phyloP scores from a whole-genome alignment of 37 sponge, comb jelly and placozoan species.

The Mnemiopsis leidyi region DNA sequence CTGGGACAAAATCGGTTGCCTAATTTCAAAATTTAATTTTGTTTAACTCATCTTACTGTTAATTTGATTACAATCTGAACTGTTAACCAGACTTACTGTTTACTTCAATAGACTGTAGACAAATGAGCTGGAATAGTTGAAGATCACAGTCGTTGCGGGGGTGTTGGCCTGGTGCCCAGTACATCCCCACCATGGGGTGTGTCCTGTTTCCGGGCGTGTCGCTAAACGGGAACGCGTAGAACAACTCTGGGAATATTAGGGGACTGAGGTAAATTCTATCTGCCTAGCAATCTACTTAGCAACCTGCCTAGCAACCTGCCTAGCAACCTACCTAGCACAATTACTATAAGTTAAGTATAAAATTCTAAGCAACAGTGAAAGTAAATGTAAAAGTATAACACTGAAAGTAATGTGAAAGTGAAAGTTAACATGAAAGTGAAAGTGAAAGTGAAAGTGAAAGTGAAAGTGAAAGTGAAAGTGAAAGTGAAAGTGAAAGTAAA shows the following conservation, averaged over 20 bases:
- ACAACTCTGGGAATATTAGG: constrained; percentile 39
- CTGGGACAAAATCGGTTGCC: too few species aligned
- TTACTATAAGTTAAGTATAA: too few species aligned
- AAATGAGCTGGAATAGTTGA: not conserved
- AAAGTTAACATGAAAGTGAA: not conserved
- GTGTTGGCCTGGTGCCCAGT: not conserved
- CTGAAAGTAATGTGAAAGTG: too few species aligned
- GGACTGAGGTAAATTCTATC: too few species aligned
- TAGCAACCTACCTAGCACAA: too few species aligned
- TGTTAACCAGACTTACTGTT: not conserved
- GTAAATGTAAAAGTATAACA: too few species aligned
- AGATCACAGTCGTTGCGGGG: constrained; percentile 19
- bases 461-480: not conserved
- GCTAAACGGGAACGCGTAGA: not conserved
- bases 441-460: not conserved
- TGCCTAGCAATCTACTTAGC: too few species aligned
- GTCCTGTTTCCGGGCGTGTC: not conserved
- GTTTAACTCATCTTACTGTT: too few species aligned
- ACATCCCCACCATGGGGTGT: not conserved
- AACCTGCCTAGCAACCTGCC: too few species aligned
- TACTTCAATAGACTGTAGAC: not conserved
- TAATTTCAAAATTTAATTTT: too few species aligned
- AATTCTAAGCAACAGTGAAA: too few species aligned
- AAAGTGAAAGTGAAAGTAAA: not conserved
- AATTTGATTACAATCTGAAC: too few species aligned